Evolutionary conservation across 2,888 invertebrate species (phyloP), one percentile per base, ranked within the genome.

Genomic region (Elysia crispata): DNA sequence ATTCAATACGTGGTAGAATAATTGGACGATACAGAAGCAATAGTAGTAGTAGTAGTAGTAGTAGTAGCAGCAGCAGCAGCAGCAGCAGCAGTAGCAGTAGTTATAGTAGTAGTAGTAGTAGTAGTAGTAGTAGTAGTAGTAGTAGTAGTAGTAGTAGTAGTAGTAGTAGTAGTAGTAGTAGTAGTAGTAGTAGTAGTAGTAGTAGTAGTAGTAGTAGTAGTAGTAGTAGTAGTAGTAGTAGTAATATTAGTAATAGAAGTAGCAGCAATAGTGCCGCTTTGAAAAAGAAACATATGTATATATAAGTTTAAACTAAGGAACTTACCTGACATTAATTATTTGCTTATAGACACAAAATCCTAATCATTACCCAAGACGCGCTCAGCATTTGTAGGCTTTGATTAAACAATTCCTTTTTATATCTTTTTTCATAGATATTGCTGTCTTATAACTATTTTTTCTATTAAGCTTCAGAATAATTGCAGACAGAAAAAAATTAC

Each of bases 131-230:
- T 60, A 70, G 57, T 60, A 77, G 69, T 33, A 70, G 57, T 69
- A 77, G 31, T 70, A 69, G 69, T 70, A 33, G 69, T 60, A 67
- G 69, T 57, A 60, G 69, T 31, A 69, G 57, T 31, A 31, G 69
- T 54, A 69, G 54, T 57, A 69, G 57, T 69, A 77, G 69, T 69
- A 70, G 69, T 69, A 77, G 69, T 57, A 77, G 69, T 69, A 70
- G 69, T 54, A 77, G 54, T 30, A 77, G 69, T 77, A 77, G 66
- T 25, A 15, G 76, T 6, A 62, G 76, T 25, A 41, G 70, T 49
- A 70, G 49, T n/a, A 49, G 70, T 49, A 23, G 41, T 49, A 20
- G 49, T 23, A 41, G 70, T 23, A 23, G 70, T 54, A 54, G 54
- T 20, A 67, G 69, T 20, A 57, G 31, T 15, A n/a, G 54, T 13